Evolutionary conservation across 2,113 vertebrate genomes (phyloP).

Genomic region (Hippolais icterina): DNA sequence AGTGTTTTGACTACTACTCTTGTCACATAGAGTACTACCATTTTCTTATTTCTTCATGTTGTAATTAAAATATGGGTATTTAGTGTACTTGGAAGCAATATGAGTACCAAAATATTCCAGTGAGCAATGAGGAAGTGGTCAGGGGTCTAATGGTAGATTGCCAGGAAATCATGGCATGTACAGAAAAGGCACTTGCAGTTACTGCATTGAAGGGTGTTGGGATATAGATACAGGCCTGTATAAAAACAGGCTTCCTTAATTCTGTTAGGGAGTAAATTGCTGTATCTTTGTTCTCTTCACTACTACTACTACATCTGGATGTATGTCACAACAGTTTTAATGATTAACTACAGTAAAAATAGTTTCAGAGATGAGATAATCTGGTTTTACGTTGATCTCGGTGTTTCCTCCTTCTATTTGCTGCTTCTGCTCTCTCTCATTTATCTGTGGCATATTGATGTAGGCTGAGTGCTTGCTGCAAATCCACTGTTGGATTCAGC

Average conservation of each 20-base stretch:
- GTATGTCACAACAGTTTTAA: background rate
- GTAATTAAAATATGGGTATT: background rate
- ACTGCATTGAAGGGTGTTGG: background rate
- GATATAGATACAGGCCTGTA: background rate
- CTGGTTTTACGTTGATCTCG: background rate
- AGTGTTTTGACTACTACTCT: background rate
- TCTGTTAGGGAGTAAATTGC: background rate
- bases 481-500: background rate
- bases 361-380: background rate
- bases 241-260: background rate
- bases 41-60: background rate
- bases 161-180: background rate
- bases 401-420: background rate
- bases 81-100: background rate
- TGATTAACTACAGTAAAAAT: background rate
- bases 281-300: background rate
- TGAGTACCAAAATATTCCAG: background rate
- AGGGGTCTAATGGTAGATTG: background rate
- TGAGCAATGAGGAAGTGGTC: background rate
- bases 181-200: accelerated
- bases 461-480: background rate
- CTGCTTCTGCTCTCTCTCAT: background rate
- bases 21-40: background rate
- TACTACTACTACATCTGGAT: background rate
- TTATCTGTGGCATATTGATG: background rate